Evolutionary conservation across 1,140 invertebrate species (phyloP), one percentile per base, ranked within the genome.

Genomic region (Ericerus pela): DNA sequence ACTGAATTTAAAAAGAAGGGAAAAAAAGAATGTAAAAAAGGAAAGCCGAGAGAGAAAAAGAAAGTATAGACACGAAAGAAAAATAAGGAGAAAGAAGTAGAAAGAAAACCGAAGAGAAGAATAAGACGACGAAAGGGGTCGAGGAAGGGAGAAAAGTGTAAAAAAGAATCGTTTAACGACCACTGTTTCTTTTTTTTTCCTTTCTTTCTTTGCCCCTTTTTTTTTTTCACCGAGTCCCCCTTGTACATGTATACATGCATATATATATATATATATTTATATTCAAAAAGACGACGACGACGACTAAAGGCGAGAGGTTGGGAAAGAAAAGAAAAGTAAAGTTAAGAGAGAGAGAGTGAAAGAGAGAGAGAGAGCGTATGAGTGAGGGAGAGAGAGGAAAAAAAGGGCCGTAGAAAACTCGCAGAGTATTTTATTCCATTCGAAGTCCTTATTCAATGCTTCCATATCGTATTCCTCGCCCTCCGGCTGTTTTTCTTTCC

Each of bases 111-210:
- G 22, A 37, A 18, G 36, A 47, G 26, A 4, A 22, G 43, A 2
- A 11, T 3, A 14, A 56, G 54, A 31, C 28, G 54, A 47, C 33
- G 30, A 43, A 37, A 55, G 47, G 43, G 47, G 29, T 22, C 26
- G 54, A 31, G 41, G 33, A 27, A 28, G 38, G 41, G 29, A 20
- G 54, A 55, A 27, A 28, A 26, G 18, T 22, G 22, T 27, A 27
- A 22, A 1, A 11, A 14, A 16, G 28, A 16, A 1, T 37, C 16
- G 5, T 12, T 33, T 36, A 56, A 55, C 27, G 18, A 38, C 51
- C 27, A 58, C 52, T 37, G 51, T 53, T 58, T 37, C 28, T 53
- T 53, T n/a, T n/a, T n/a, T n/a, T n/a, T n/a, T n/a, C n/a, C n/a
- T n/a, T n/a, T n/a, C n/a, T n/a, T n/a, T n/a, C n/a, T n/a, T n/a